Conservation (phyloP, 2,113 vertebrate species). For the Lepus americanus region DNA sequence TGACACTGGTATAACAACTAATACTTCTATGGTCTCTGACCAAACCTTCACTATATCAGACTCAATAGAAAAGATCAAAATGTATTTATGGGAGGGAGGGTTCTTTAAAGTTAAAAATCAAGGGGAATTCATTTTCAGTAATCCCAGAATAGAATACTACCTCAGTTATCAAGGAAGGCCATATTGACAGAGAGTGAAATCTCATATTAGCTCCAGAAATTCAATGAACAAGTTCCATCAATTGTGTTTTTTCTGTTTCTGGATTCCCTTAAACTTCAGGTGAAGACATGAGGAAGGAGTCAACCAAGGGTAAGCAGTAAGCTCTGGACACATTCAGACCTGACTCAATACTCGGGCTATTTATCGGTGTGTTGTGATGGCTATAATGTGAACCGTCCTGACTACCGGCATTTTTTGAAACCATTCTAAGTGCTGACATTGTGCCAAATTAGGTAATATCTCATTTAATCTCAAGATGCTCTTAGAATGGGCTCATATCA, state of each 20-base stretch:
- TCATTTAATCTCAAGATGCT: background rate
- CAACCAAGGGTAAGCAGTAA: background rate
- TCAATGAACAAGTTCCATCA: background rate
- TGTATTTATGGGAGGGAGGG: background rate
- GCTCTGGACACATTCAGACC: background rate
- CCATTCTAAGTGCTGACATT: background rate
- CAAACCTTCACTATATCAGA: background rate
- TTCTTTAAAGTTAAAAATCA: background rate
- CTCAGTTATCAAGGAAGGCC: background rate
- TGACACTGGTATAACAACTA: background rate
- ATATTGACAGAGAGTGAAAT: background rate
- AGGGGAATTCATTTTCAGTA: background rate
- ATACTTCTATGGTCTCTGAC: background rate
- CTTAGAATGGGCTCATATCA: background rate
- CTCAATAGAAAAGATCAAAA: background rate
- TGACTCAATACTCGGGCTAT: background rate
- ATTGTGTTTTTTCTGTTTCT: conserved; percentile 7
- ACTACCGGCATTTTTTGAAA: background rate
- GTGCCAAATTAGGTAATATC: background rate
- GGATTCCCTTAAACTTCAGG: background rate
- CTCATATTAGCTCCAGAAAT: background rate
- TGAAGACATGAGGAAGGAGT: background rate
- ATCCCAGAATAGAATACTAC: background rate
- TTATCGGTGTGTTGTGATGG: background rate
- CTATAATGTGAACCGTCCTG: background rate